phyloP scores from a whole-genome alignment of 2,113 vertebrate genomes.

The Arenaria interpres region DNA sequence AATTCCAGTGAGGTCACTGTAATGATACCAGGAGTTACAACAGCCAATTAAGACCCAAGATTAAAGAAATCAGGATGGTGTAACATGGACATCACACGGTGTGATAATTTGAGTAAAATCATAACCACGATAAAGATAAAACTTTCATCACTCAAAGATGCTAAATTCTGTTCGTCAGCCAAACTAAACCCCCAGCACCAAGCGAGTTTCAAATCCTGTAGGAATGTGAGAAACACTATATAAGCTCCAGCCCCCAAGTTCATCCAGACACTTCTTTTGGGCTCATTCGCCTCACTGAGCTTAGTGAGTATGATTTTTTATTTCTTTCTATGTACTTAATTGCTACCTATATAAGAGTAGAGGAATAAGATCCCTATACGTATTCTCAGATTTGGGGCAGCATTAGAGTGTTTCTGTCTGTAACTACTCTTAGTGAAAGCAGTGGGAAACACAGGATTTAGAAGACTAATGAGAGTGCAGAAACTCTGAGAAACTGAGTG shows the following conservation, averaged over 20 bases:
- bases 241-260: neutral
- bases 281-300: rapidly evolving
- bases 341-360: rapidly evolving
- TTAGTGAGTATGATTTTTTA: neutral
- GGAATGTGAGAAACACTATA: neutral
- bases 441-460: neutral
- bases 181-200: neutral
- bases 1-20: conserved; percentile 16
- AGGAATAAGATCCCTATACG: neutral
- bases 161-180: neutral
- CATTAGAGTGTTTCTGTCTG: rapidly evolving
- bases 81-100: neutral
- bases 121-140: neutral
- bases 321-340: neutral
- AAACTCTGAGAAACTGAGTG: neutral
- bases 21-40: neutral
- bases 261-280: neutral
- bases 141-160: neutral
- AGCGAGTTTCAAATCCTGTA: neutral
- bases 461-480: neutral
- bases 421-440: neutral
- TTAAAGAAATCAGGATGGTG: conserved; percentile 30
- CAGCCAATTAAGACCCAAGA: neutral
- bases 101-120: neutral
- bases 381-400: neutral